Evolutionary conservation across 2,797 vertebrate species (phyloP).

Genomic region (Echiichthys vipera): DNA sequence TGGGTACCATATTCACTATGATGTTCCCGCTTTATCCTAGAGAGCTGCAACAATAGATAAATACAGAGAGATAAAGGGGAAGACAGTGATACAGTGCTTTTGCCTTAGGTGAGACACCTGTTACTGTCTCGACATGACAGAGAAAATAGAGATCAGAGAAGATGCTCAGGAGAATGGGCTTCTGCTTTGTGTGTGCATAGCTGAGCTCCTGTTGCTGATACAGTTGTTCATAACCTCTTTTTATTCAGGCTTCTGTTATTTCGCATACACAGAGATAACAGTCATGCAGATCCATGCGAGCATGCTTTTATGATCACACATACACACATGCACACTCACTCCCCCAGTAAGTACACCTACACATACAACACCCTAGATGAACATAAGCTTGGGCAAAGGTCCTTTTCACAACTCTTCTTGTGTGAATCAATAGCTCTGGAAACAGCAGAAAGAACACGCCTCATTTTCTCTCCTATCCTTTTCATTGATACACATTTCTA

Average conservation of each 20-base stretch:
- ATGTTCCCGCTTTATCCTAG: slow-evolving; percentile 39
- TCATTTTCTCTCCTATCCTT: slow-evolving; percentile 29
- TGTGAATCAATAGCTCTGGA: slow-evolving; percentile 65
- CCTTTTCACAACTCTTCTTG: slow-evolving; percentile 43
- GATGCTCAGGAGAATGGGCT: slow-evolving; percentile 71
- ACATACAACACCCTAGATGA: slow-evolving; percentile 31
- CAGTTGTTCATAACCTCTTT: slow-evolving; percentile 40
- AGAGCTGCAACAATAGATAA: slow-evolving; percentile 61
- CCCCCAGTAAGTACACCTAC: slow-evolving; percentile 44
- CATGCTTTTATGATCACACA: slow-evolving; percentile 22
- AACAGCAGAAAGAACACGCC: slow-evolving; percentile 27
- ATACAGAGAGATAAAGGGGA: slow-evolving; percentile 56
- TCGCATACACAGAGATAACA: slow-evolving; percentile 37
- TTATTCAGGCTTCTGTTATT: slow-evolving; percentile 31
- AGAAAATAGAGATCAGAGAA: slow-evolving; percentile 69
- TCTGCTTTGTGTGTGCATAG: slow-evolving; percentile 58
- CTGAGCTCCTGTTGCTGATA: slow-evolving; percentile 57
- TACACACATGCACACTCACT: slow-evolving; percentile 6
- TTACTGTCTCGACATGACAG: slow-evolving; percentile 75
- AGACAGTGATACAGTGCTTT: slow-evolving; percentile 68
- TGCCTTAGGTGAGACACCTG: slow-evolving; percentile 80
- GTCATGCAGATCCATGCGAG: slow-evolving; percentile 15
- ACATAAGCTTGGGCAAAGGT: slow-evolving; percentile 49
- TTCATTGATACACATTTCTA: slow-evolving; percentile 54
- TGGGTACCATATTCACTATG: slow-evolving; percentile 27